Conservation (phyloP, 37 sponge, comb jelly and placozoan genomes). For the Chondrilla cf. caribensis region DNA sequence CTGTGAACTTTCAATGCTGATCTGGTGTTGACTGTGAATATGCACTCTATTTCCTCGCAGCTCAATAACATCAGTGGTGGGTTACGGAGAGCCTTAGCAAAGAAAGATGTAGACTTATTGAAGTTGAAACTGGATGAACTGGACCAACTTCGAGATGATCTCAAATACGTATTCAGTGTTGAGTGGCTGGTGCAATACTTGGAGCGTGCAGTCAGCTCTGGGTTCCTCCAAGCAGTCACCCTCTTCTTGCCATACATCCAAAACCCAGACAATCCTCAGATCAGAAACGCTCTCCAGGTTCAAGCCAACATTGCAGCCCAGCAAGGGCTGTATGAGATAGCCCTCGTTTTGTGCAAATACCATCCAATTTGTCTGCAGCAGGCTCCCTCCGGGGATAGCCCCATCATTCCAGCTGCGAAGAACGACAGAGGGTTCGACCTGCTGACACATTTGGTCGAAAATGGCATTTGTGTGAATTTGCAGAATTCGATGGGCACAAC, state of each 20-base stretch:
- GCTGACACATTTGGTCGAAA: slow-evolving; percentile 41
- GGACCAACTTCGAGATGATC: slow-evolving; percentile 9
- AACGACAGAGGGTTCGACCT: slow-evolving; percentile 9
- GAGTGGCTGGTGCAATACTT: slow-evolving; percentile 44
- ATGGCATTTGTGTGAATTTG: slow-evolving; percentile 44
- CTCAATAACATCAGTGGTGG: not conserved
- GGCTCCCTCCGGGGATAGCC: slow-evolving; percentile 41
- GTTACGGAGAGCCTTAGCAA: not conserved
- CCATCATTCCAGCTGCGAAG: slow-evolving; percentile 35
- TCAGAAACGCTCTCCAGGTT: slow-evolving; percentile 46
- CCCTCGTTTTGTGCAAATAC: slow-evolving; percentile 41
- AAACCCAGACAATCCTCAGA: slow-evolving; percentile 5
- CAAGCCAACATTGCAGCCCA: slow-evolving; percentile 60
- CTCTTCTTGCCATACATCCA: slow-evolving; percentile 50
- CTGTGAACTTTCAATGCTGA: too few species aligned
- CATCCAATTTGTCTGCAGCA: slow-evolving; percentile 61
- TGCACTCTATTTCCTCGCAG: not conserved
- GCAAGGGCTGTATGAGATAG: slow-evolving; percentile 32
- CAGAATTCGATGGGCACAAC: slow-evolving; percentile 62
- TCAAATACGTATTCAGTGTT: slow-evolving; percentile 12
- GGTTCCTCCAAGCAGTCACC: slow-evolving; percentile 24
- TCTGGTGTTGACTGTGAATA: too few species aligned
- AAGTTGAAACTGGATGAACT: not conserved
- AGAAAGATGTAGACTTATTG: not conserved
- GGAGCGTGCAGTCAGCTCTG: slow-evolving; percentile 39